These are phyloP conservation scores for Gnathonemus longibarbis DNA, from an alignment of 2,113 vertebrate genomes.

Conservation along the genomic window DNA sequence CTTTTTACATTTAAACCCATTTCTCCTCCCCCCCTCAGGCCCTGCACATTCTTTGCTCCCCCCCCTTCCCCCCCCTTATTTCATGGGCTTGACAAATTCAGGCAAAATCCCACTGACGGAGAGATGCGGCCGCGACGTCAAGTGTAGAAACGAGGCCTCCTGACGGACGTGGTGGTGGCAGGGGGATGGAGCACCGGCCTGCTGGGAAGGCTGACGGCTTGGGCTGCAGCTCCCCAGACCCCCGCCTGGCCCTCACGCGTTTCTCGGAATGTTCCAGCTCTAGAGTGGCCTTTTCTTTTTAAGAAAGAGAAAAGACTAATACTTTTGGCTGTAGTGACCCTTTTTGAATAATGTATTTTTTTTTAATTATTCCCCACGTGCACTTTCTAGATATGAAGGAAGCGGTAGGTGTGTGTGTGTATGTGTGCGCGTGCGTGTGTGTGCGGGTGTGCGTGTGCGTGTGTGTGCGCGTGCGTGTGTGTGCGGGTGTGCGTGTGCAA, in stretches of 20 bases:
- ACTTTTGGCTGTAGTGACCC: neutral
- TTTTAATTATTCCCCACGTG: neutral
- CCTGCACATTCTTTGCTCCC: neutral
- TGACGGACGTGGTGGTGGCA: neutral
- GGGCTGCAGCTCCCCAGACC: neutral
- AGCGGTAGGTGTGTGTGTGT: neutral
- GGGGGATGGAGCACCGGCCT: neutral
- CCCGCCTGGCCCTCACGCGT: neutral
- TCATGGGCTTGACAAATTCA: neutral
- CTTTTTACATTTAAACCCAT: conserved; percentile 10
- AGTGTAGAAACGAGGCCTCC: neutral
- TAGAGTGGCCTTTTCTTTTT: neutral
- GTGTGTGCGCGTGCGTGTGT: neutral
- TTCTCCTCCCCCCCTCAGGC: neutral
- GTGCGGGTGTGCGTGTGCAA: rapidly evolving
- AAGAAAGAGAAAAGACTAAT: neutral
- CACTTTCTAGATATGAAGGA: neutral
- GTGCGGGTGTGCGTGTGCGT: neutral
- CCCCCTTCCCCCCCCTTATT: neutral
- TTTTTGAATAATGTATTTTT: neutral
- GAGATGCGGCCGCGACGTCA: neutral
- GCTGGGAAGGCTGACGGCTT: neutral
- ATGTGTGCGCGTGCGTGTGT: neutral
- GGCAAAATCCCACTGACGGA: neutral
- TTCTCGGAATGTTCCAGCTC: neutral